These are phyloP conservation scores for Galaxias olidus DNA, from an alignment of 2,797 vertebrate species.

Conservation along the genomic window DNA sequence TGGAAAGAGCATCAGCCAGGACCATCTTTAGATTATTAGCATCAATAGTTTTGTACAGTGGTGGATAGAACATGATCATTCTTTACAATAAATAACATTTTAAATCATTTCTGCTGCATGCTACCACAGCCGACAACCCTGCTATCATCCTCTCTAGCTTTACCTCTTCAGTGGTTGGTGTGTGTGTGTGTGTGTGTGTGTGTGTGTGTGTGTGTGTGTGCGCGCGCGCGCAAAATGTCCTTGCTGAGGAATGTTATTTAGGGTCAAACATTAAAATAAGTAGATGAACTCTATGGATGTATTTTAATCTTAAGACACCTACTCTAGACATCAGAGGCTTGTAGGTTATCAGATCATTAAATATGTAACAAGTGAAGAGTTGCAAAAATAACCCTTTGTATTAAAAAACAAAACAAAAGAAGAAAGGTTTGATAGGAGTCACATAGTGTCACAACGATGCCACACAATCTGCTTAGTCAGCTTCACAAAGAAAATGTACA, in stretches of 20 bases:
- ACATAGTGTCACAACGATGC: slow-evolving; percentile 61
- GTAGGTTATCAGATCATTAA: slow-evolving; percentile 55
- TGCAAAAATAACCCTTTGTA: slow-evolving; percentile 61
- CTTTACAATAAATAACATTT: slow-evolving; percentile 60
- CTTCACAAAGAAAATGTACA: slow-evolving; percentile 43
- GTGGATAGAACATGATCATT: slow-evolving; percentile 61
- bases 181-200: slow-evolving; percentile 8
- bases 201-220: slow-evolving; percentile 19
- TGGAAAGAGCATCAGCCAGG: slow-evolving; percentile 69
- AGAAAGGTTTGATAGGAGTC: slow-evolving; percentile 40
- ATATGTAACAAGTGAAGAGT: slow-evolving; percentile 48
- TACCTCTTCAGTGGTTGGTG: slow-evolving; percentile 25
- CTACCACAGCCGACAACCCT: slow-evolving; percentile 39
- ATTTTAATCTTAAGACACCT: slow-evolving; percentile 35
- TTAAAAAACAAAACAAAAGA: slow-evolving; percentile 46
- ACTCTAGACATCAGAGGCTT: slow-evolving; percentile 49
- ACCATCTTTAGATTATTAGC: slow-evolving; percentile 54
- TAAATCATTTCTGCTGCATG: slow-evolving; percentile 24
- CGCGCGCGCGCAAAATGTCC: slow-evolving; percentile 9
- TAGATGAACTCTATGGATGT: slow-evolving; percentile 1
- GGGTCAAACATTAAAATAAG: neutral
- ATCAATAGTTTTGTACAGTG: slow-evolving; percentile 57
- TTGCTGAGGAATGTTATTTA: neutral
- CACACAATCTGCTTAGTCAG: slow-evolving; percentile 56
- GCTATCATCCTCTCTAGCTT: slow-evolving; percentile 34